Evolutionary conservation across 2,888 invertebrate genomes (phyloP).

Genomic region (Spodoptera picta): DNA sequence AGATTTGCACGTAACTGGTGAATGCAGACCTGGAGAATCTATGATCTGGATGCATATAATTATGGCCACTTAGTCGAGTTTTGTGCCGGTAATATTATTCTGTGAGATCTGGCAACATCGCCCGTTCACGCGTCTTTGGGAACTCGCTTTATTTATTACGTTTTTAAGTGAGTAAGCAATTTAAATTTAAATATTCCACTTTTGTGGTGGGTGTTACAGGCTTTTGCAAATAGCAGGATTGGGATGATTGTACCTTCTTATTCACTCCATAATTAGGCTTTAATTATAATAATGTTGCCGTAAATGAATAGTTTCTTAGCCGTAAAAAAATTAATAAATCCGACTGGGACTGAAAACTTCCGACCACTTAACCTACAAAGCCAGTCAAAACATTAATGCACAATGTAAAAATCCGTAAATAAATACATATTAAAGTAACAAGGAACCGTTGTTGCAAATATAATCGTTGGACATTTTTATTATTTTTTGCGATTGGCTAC

Average conservation of each 20-base stretch:
- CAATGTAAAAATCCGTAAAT: too few relatives aligned
- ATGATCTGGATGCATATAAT: conserved; percentile 58
- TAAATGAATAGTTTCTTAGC: too few relatives aligned
- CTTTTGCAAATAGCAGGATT: too few relatives aligned
- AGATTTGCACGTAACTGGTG: conserved; percentile 59
- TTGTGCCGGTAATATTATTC: conserved; percentile 30
- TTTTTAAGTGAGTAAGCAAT: conserved; percentile 2
- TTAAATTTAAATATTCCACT: not conserved
- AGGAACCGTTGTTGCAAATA: conserved; percentile 1
- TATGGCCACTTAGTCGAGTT: conserved; percentile 57
- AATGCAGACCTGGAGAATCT: conserved; percentile 45
- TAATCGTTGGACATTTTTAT: conserved; percentile 7
- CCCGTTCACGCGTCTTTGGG: conserved; percentile 13
- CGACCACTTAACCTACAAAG: too few relatives aligned
- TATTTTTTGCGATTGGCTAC: conserved; percentile 31
- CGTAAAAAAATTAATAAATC: too few relatives aligned
- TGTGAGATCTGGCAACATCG: conserved; percentile 31
- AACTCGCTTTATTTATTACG: not conserved
- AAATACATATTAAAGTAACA: not conserved
- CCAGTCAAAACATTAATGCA: conserved; percentile 3
- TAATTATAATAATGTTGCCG: too few relatives aligned
- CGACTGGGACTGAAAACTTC: too few relatives aligned
- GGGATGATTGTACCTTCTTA: too few relatives aligned
- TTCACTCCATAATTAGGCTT: too few relatives aligned
- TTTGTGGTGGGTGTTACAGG: too few relatives aligned